Evolutionary conservation across 2,888 invertebrate species (phyloP).

Genomic region (Andrena minutula): DNA sequence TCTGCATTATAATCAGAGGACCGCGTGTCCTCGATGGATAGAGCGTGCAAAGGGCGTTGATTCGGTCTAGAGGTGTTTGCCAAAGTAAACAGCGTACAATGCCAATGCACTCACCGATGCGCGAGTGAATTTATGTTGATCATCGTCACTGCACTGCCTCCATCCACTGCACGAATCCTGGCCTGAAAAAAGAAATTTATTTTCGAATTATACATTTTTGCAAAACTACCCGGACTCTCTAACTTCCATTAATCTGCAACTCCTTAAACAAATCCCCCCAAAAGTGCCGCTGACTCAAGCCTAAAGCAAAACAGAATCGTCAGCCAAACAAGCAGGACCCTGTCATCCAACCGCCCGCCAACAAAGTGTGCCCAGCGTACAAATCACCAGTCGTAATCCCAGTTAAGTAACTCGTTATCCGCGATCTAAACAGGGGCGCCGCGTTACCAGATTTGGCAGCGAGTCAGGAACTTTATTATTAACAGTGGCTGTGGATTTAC

Average conservation of each 20-base stretch:
- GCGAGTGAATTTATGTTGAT: constrained; percentile 30
- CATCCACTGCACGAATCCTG: too few relatives aligned
- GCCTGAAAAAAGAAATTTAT: neutral
- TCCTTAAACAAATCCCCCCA: too few relatives aligned
- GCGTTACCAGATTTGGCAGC: constrained; percentile 38
- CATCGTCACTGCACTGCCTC: constrained; percentile 2
- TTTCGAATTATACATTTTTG: neutral
- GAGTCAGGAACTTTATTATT: constrained; percentile 63
- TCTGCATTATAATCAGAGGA: constrained; percentile 42
- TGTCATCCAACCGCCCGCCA: neutral
- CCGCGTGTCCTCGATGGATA: constrained; percentile 21
- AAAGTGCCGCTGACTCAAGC: too few relatives aligned
- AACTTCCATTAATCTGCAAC: too few relatives aligned
- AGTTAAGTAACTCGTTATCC: constrained; percentile 16
- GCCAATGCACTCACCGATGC: constrained; percentile 11
- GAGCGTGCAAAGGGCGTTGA: constrained; percentile 27
- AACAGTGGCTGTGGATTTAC: constrained; percentile 53
- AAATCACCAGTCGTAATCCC: constrained; percentile 8
- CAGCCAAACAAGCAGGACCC: neutral
- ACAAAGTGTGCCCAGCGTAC: constrained; percentile 5
- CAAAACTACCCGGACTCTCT: neutral
- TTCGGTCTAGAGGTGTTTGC: constrained; percentile 40
- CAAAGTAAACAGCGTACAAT: constrained; percentile 55
- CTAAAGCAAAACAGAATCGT: neutral
- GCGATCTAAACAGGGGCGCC: constrained; percentile 23